Evolutionary conservation across 2,113 vertebrate species (phyloP).

Genomic region (Rhipidura dahli): DNA sequence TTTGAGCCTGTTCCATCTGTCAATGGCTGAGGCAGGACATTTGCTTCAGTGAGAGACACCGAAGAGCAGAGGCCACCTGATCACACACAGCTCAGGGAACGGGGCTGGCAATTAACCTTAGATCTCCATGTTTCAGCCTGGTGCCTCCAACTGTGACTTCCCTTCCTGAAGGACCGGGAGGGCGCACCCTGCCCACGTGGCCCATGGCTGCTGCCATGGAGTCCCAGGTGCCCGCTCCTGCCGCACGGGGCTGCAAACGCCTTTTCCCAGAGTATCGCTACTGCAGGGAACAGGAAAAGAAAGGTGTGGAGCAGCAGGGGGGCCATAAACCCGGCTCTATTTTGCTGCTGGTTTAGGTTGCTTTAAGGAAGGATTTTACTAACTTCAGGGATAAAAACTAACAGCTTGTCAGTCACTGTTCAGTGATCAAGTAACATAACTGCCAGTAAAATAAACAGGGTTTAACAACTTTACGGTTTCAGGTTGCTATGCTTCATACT

Average conservation of each 20-base stretch:
- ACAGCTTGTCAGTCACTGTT: rapidly evolving
- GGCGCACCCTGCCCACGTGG: rapidly evolving
- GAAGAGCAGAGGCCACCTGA: background rate
- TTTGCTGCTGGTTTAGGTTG: background rate
- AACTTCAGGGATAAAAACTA: background rate
- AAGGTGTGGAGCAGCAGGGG: rapidly evolving
- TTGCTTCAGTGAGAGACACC: background rate
- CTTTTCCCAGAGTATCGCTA: rapidly evolving
- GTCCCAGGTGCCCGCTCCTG: rapidly evolving
- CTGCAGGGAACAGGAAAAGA: rapidly evolving
- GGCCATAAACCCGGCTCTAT: background rate
- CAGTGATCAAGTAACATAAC: background rate
- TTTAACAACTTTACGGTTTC: background rate
- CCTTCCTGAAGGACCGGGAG: background rate
- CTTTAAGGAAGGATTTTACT: background rate
- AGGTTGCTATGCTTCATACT: background rate
- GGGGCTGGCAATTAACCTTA: background rate
- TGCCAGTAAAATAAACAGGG: background rate
- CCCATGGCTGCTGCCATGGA: rapidly evolving
- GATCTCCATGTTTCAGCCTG: rapidly evolving
- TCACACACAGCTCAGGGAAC: rapidly evolving
- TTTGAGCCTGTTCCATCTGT: background rate
- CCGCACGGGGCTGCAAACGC: background rate
- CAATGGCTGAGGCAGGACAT: background rate
- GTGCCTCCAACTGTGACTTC: background rate